A percentile compares a stretch with the other conserved stretches of the same genome.
These are phyloP conservation scores for Stylophora pistillata DNA, from an alignment of 64 coral and sea anemone species.

Conservation along the genomic window DNA sequence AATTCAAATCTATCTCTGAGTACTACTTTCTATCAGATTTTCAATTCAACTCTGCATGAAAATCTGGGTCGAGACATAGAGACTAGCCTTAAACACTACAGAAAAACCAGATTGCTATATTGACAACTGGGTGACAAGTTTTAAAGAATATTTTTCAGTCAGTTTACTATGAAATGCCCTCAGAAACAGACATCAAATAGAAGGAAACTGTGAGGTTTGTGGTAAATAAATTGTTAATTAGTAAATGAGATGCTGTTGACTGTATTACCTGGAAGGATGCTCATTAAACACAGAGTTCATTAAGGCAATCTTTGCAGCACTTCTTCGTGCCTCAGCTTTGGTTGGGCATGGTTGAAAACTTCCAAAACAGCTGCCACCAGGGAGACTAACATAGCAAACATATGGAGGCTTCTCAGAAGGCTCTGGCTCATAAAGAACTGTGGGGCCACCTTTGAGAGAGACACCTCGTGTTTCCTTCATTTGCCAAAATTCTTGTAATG, in stretches of 20 bases:
- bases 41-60: too few species aligned
- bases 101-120: too few species aligned
- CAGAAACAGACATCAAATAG: too few species aligned
- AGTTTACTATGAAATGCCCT: too few species aligned
- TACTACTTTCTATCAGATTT: too few species aligned
- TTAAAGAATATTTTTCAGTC: too few species aligned
- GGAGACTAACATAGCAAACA: conserved; percentile 89
- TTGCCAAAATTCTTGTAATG: conserved; percentile 93
- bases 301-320: conserved; percentile 89
- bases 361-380: conserved; percentile 88
- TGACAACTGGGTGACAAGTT: too few species aligned
- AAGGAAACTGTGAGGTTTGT: too few species aligned
- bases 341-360: conserved; percentile 92
- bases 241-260: not conserved
- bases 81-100: too few species aligned
- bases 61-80: too few species aligned
- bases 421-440: conserved; percentile 81
- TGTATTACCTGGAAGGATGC: conserved; percentile 83
- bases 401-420: conserved; percentile 79
- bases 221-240: not conserved
- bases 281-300: conserved; percentile 98
- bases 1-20: too few species aligned
- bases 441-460: conserved; percentile 16
- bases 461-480: conserved; percentile 77
- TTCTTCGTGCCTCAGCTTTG: conserved; percentile 85